Conservation (phyloP, 2,888 invertebrate genomes). For the Parthenolecanium corni region DNA sequence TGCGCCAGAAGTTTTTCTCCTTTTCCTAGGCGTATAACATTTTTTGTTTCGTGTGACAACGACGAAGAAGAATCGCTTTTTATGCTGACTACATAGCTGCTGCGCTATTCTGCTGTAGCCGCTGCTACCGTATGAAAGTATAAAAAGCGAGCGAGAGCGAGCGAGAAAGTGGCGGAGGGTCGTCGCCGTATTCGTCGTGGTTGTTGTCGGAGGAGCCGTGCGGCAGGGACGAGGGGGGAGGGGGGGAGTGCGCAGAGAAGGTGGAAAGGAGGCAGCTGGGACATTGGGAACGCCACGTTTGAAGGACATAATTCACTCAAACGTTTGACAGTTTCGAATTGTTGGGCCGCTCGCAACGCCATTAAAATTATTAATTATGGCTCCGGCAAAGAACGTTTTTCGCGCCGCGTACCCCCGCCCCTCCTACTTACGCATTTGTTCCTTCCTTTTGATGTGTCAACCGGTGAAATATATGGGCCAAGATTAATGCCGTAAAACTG, state of each 20-base stretch:
- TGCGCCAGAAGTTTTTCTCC: too few relatives aligned
- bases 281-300: conserved; percentile 29
- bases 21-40: too few relatives aligned
- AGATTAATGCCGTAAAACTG: conserved; percentile 29
- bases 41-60: conserved; percentile 17
- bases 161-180: conserved; percentile 5
- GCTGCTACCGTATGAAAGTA: not conserved
- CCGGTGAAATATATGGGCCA: conserved; percentile 30
- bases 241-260: conserved; percentile 19
- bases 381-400: conserved; percentile 25
- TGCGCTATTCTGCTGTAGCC: not conserved
- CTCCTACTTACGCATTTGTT: conserved; percentile 27
- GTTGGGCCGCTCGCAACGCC: conserved; percentile 29
- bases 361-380: conserved; percentile 30
- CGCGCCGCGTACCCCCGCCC: conserved; percentile 15
- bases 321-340: conserved; percentile 30
- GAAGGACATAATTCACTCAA: conserved; percentile 30
- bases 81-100: too few relatives aligned
- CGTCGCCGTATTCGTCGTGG: too few relatives aligned
- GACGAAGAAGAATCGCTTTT: conserved; percentile 28
- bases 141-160: not conserved
- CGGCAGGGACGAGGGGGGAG: too few relatives aligned
- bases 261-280: conserved; percentile 29
- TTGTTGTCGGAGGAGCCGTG: not conserved
- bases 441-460: conserved; percentile 30